Base-by-base conservation (phyloP, 2,113 vertebrate species). In the Sinosuthora webbiana region DNA sequence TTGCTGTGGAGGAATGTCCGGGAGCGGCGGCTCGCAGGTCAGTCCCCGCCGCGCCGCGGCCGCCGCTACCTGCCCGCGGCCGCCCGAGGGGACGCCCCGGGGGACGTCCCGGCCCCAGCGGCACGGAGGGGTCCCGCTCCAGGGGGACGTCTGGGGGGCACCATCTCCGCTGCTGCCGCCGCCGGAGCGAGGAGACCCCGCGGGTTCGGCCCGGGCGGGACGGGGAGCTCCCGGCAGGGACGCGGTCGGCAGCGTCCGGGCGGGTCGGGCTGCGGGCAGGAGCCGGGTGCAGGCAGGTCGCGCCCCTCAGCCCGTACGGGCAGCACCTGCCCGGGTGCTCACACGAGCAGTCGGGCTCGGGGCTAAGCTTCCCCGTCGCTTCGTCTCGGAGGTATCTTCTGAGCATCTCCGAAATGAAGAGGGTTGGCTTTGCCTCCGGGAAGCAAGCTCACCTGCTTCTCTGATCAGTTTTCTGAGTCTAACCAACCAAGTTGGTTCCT, bases 21-120 rank as follows among this genome's bases (percentile, higher is more conserved):
- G 15, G 99, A 99, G 96, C 97, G 98, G 89, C 98, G 98, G n/a
- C 98, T 99, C 94, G 98, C 99, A 99, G 99, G 99, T 99, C 98
- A 98, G 99, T 99, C 60, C 83, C 86, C 74, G 64, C 73, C 50
- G 69, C 53, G 35, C 27, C 24, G 28, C 49, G 31, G 50, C 45
- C 50, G 65, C 62, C 68, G 41, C 74, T 71, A 27, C 52, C 87
- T 77, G 69, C 39, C 49, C 42, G 50, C 23, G 49, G 67, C 53
- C 22, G 33, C 59, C 60, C 27, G 30, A 39, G 62, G 69, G 47
- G 37, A 42, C 27, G 33, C 23, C 35, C 63, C 35, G 42, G 73
- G 60, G 35, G 4, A 15, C 24, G 23, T 19, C 35, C n/a, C 35
- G 49, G 42, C 19, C 37, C 22, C 50, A 9, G 79, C 10, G 50